Evolutionary conservation across 2,797 vertebrate species (phyloP), one percentile per base, ranked within the genome.

Genomic region (Pipistrellus pipistrellus): DNA sequence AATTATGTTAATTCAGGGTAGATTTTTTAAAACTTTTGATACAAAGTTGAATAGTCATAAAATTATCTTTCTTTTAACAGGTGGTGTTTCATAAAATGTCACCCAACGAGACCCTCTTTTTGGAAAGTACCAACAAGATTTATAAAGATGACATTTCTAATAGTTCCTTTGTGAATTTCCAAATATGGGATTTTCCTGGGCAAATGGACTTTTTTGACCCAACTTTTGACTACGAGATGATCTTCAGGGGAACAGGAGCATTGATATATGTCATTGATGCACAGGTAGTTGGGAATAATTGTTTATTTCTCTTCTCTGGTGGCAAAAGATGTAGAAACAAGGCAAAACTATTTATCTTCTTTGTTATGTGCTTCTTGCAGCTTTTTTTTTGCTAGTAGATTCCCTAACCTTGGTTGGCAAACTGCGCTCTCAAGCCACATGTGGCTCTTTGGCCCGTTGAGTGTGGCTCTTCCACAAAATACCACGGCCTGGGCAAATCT

Each of bases 51-150:
- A 72, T 30, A 77, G 66, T 95, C 4, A 32, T 77, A 69, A 88
- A 85, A 83, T 90, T 90, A 21, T 94, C n/a, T 95, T 88, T 55
- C 30, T 97, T 90, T 97, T 94, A 62, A 95, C 96, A 99, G 99
- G 99, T 99, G 97, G 99, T 99, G 82, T 99, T 99, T 98, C 99
- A 99, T 98, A 99, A 99, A 98, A 99, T 99, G 99, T 99, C 99
- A 92, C 99, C 99, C 35, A 99, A 99, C 2, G 99, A 99, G 98
- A 99, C 99, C 2, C 98, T 99, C 93, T 99, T 99, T 97, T 97
- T 99, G 98, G 99, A 99, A 98, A 99, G 99, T 98, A 99, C 99
- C 97, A 99, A 99, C 98, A 99, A 99, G 98, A 99, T 99, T 98
- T 99, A 99, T 98, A 99, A 99, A 97, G 99, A 99, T 14, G 99